Evolutionary conservation across 2,888 invertebrate species (phyloP).

Genomic region (Nymphalis c-album): DNA sequence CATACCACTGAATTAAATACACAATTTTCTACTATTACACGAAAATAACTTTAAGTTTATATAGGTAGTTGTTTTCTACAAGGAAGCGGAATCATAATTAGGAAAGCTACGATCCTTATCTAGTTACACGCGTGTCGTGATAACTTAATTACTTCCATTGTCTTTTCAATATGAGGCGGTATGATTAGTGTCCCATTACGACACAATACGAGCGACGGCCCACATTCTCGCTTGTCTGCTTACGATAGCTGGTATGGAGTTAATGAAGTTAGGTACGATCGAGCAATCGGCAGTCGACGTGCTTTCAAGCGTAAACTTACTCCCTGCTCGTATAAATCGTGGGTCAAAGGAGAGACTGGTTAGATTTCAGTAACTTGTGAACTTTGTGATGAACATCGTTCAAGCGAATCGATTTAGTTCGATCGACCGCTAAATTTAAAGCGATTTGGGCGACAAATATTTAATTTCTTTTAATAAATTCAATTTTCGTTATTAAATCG

Average conservation of each 20-base stretch:
- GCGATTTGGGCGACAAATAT: background rate
- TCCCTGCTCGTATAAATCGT: background rate
- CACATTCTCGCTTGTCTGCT: constrained; percentile 22
- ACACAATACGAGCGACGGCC: constrained; percentile 20
- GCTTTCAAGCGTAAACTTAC: constrained; percentile 8
- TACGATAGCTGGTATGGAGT: constrained; percentile 4
- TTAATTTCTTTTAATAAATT: too few relatives aligned
- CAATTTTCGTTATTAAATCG: too few relatives aligned
- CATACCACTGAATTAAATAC: too few relatives aligned
- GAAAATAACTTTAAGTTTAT: background rate
- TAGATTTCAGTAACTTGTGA: too few relatives aligned
- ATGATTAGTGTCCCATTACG: constrained; percentile 32
- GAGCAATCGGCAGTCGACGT: constrained; percentile 5
- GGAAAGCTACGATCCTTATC: constrained; percentile 33
- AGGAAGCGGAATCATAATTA: constrained; percentile 29
- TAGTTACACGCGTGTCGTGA: constrained; percentile 27
- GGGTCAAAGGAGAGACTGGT: background rate
- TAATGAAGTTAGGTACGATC: constrained; percentile 20
- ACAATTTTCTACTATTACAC: background rate
- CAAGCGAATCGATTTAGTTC: too few relatives aligned
- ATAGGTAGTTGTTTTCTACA: constrained; percentile 16
- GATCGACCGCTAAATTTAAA: too few relatives aligned
- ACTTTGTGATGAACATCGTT: too few relatives aligned
- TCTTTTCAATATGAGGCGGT: constrained; percentile 29
- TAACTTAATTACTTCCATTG: constrained; percentile 39